A percentile compares a stretch with the other conserved stretches of the same genome.
Conservation (phyloP, 1,140 invertebrate genomes). For the Conus betulinus region DNA sequence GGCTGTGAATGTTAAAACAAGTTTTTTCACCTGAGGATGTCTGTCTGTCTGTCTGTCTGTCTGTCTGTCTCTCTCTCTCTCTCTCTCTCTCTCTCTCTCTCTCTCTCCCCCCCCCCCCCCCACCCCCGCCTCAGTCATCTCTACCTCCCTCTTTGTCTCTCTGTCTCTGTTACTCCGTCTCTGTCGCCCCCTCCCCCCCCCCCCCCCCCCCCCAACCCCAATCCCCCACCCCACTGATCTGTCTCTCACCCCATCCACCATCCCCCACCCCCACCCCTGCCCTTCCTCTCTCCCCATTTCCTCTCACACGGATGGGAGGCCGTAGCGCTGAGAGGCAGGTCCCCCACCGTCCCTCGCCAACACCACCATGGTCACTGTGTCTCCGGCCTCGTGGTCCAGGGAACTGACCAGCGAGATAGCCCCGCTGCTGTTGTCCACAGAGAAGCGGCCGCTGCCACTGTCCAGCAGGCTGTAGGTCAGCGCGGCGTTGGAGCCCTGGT, state of each 20-base stretch:
- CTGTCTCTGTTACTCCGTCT: too few relatives aligned
- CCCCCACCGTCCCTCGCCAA: neutral
- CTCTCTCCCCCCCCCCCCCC: too few relatives aligned
- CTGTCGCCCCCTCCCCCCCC: too few relatives aligned
- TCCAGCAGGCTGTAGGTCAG: neutral
- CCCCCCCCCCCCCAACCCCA: too few relatives aligned
- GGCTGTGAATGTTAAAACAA: too few relatives aligned
- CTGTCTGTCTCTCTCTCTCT: too few relatives aligned
- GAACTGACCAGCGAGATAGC: neutral
- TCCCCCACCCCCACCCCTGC: neutral
- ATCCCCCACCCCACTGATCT: neutral
- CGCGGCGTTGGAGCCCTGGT: neutral
- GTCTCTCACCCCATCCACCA: neutral
- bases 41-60: too few relatives aligned
- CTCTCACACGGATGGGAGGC: neutral
- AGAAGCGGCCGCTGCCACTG: neutral
- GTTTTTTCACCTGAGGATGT: too few relatives aligned
- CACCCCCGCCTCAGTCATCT: too few relatives aligned
- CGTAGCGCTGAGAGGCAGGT: neutral
- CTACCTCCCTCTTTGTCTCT: too few relatives aligned
- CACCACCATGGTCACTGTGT: neutral
- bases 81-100: too few relatives aligned
- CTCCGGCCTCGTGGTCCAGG: neutral
- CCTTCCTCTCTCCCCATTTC: too few relatives aligned
- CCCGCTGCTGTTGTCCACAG: neutral